Conservation (phyloP, 2,113 vertebrate genomes). For the Erpornis zantholeuca region DNA sequence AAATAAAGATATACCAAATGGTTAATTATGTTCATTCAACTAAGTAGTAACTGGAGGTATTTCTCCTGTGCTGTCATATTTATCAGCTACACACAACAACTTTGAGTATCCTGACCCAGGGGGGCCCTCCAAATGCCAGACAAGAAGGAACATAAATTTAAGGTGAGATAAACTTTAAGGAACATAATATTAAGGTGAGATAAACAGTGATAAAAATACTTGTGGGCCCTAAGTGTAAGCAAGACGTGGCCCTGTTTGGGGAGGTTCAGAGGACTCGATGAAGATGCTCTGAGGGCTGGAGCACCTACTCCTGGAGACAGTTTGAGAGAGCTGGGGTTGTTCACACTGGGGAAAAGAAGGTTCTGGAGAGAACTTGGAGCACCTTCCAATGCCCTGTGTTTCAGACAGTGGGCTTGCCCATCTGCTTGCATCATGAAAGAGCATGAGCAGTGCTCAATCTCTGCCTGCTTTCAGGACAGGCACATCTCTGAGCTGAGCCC, state of each 20-base stretch:
- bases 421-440: neutral
- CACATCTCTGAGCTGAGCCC: neutral
- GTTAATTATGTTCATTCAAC: neutral
- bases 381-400: neutral
- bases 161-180: neutral
- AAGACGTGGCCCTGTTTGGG: accelerated
- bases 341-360: neutral
- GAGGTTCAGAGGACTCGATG: neutral
- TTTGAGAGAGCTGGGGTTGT: neutral
- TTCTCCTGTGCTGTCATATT: neutral
- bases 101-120: neutral
- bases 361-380: neutral
- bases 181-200: neutral
- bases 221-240: too few species aligned
- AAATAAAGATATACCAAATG: neutral
- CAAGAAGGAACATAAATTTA: neutral
- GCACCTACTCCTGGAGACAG: neutral
- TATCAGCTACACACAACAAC: neutral
- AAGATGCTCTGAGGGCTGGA: neutral
- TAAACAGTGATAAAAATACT: neutral
- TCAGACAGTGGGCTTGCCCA: neutral
- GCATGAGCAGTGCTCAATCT: neutral
- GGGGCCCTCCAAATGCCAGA: neutral
- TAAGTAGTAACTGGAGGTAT: neutral
- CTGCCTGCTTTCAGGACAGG: neutral